phyloP scores from a whole-genome alignment of 2,888 invertebrate genomes.

The Sericinus montela region DNA sequence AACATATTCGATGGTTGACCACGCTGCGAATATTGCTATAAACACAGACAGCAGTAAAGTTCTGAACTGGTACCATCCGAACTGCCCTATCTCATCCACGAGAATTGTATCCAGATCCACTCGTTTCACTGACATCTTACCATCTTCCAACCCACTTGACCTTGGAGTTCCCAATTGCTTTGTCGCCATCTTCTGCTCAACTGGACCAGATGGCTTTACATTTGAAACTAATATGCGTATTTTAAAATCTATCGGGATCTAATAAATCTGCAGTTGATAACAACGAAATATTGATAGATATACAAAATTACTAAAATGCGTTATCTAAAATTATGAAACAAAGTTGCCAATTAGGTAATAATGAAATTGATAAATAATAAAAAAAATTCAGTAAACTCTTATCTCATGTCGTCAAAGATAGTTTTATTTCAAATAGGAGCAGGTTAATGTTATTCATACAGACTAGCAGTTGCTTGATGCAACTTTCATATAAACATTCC shows the following conservation, averaged over 20 bases:
- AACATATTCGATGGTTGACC: conserved; percentile 51
- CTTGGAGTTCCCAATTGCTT: conserved; percentile 1
- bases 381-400: too few species aligned
- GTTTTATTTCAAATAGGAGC: too few species aligned
- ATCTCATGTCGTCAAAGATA: too few species aligned
- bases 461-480: too few species aligned
- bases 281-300: conserved; percentile 5
- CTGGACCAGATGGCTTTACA: background rate
- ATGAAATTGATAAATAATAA: too few species aligned
- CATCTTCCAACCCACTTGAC: conserved; percentile 8
- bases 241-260: background rate
- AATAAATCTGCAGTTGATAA: conserved; percentile 6
- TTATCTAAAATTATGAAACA: too few species aligned
- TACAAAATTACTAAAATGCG: background rate
- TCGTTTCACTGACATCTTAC: conserved; percentile 13
- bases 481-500: too few species aligned
- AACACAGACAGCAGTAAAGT: conserved; percentile 37
- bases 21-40: conserved; percentile 47
- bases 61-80: conserved; percentile 51
- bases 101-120: conserved; percentile 54
- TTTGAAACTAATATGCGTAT: background rate
- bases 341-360: too few species aligned
- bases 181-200: background rate
- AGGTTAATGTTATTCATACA: too few species aligned
- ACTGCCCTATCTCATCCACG: conserved; percentile 59